Conservation (phyloP, 1,140 invertebrate species). For the Bombyx mandarina region DNA sequence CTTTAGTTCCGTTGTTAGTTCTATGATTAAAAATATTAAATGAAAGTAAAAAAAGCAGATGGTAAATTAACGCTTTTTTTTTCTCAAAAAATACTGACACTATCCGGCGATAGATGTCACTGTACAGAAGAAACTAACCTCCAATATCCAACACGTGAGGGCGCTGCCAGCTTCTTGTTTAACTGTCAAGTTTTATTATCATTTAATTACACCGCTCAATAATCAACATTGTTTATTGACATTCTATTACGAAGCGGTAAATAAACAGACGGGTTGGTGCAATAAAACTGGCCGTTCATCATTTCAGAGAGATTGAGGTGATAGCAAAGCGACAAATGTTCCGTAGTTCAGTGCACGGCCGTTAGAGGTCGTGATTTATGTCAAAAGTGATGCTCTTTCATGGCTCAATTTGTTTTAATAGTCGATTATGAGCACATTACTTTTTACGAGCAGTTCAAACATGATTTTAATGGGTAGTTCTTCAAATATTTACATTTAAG, state of each 20-base stretch:
- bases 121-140: constrained; percentile 19
- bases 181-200: constrained; percentile 35
- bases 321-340: constrained; percentile 38
- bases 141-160: constrained; percentile 11
- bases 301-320: constrained; percentile 40
- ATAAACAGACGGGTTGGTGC: constrained; percentile 37
- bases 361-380: constrained; percentile 52
- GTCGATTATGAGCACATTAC: constrained; percentile 37
- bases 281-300: constrained; percentile 49
- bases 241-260: constrained; percentile 44
- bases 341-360: constrained; percentile 29
- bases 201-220: constrained; percentile 30
- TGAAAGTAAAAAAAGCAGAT: not conserved
- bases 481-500: constrained; percentile 34
- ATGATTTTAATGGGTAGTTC: constrained; percentile 35
- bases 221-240: constrained; percentile 41
- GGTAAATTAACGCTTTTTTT: too few species aligned
- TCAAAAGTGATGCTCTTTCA: constrained; percentile 34
- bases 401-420: constrained; percentile 32
- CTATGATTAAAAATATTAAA: not conserved
- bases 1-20: not conserved
- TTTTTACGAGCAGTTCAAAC: constrained; percentile 38
- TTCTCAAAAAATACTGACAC: constrained; percentile 15
- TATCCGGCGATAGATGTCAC: constrained; percentile 52
- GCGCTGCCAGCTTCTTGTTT: constrained; percentile 18